Evolutionary conservation across 2,113 vertebrate species (phyloP).

Genomic region (Sander vitreus): DNA sequence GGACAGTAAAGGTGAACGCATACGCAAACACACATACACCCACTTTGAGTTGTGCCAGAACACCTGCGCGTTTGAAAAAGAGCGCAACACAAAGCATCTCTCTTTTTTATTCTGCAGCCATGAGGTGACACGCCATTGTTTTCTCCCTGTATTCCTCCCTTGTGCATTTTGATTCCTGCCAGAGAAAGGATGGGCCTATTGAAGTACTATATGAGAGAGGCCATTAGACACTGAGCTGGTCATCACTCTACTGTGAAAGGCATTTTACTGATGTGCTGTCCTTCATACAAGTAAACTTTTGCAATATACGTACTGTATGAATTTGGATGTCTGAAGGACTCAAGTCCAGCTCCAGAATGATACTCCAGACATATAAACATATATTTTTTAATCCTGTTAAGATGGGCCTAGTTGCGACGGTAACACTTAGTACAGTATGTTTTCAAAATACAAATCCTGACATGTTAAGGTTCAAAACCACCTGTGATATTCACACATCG

Average conservation of each 20-base stretch:
- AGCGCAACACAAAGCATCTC: conserved; percentile 71
- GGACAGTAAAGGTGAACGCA: conserved; percentile 78
- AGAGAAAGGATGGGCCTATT: conserved; percentile 64
- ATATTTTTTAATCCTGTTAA: background rate
- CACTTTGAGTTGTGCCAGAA: conserved; percentile 77
- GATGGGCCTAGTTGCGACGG: background rate
- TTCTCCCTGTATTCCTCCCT: conserved; percentile 65
- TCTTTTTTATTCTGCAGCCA: conserved; percentile 72
- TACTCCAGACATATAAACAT: background rate
- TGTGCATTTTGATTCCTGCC: conserved; percentile 73
- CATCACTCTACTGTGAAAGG: conserved; percentile 65
- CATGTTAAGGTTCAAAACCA: background rate
- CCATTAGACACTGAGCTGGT: conserved; percentile 61
- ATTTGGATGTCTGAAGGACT: background rate
- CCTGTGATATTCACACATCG: background rate
- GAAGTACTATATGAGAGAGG: conserved; percentile 67
- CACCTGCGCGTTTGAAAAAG: conserved; percentile 80
- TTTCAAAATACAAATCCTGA: background rate
- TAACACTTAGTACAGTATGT: background rate
- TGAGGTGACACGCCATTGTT: conserved; percentile 80
- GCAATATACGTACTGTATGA: conserved; percentile 1
- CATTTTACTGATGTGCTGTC: conserved; percentile 50
- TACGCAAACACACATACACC: conserved; percentile 43
- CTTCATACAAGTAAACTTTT: conserved; percentile 57
- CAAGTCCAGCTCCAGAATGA: background rate